These are phyloP conservation scores for Hirtodrosophila duncani DNA, from an alignment of 2,888 invertebrate genomes.

Conservation along the genomic window DNA sequence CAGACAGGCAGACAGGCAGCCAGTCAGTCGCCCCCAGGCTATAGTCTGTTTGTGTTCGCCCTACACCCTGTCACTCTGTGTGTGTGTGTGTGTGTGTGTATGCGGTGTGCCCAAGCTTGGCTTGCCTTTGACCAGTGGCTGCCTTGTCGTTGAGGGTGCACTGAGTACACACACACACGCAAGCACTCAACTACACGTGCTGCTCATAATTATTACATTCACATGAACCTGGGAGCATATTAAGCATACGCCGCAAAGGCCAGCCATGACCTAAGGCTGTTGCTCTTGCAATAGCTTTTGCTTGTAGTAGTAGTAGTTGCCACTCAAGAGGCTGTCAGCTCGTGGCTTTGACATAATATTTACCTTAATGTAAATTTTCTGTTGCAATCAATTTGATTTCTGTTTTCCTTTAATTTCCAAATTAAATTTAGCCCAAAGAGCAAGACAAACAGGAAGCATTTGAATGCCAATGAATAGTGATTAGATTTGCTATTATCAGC, in stretches of 20 bases:
- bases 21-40: constrained; percentile 51
- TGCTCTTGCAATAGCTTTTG: neutral
- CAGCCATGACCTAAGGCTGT: constrained; percentile 33
- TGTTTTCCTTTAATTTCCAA: constrained; percentile 49
- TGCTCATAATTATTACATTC: constrained; percentile 59
- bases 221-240: constrained; percentile 56
- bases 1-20: constrained; percentile 42
- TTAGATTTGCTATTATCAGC: neutral
- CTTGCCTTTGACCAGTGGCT: constrained; percentile 16
- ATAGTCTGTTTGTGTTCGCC: constrained; percentile 12
- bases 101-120: constrained; percentile 18
- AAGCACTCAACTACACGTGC: constrained; percentile 23
- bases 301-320: constrained; percentile 11
- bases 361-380: constrained; percentile 46
- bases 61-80: constrained; percentile 6
- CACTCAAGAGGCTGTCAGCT: constrained; percentile 23
- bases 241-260: constrained; percentile 61
- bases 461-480: constrained; percentile 11
- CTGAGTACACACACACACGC: constrained; percentile 16
- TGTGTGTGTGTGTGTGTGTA: constrained; percentile 30
- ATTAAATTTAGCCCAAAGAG: constrained; percentile 36
- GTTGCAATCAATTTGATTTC: constrained; percentile 51
- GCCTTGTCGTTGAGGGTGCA: constrained; percentile 57
- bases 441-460: constrained; percentile 34
- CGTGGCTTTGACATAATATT: constrained; percentile 53